A percentile compares a stretch with the other conserved stretches of the same genome.
Conservation (phyloP, 2,888 invertebrate genomes). For the Brenthis daphne region DNA sequence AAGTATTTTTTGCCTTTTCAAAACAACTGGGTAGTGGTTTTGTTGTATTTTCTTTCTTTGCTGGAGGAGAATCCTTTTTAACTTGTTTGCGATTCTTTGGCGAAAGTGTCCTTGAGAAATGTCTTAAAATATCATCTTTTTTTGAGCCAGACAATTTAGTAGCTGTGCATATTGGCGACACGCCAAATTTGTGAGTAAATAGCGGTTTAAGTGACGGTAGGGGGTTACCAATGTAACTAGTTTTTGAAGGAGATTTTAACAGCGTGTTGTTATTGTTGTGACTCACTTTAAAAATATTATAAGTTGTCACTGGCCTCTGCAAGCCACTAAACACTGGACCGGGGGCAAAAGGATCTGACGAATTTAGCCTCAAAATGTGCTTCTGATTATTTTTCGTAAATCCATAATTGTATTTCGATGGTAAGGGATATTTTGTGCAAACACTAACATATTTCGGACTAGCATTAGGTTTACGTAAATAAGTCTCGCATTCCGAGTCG, state of each 20-base stretch:
- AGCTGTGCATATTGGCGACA: conserved; percentile 64
- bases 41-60: conserved; percentile 61
- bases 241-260: conserved; percentile 67
- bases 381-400: conserved; percentile 68
- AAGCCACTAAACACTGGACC: conserved; percentile 79
- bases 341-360: conserved; percentile 76
- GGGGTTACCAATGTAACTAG: conserved; percentile 56
- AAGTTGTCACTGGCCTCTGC: conserved; percentile 70
- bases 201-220: conserved; percentile 70
- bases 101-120: conserved; percentile 57
- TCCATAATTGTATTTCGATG: conserved; percentile 67
- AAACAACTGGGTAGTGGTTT: conserved; percentile 69
- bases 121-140: conserved; percentile 61
- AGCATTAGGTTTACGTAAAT: conserved; percentile 65
- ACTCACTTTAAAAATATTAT: conserved; percentile 74
- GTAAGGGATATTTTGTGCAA: conserved; percentile 69
- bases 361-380: conserved; percentile 62
- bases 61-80: conserved; percentile 53
- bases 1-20: conserved; percentile 73
- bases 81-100: conserved; percentile 65
- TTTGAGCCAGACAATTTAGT: conserved; percentile 56
- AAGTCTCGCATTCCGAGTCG: conserved; percentile 76
- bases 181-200: conserved; percentile 76
- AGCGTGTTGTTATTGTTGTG: conserved; percentile 74
- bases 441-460: conserved; percentile 76